These are phyloP conservation scores for Vicugna pacos DNA, from an alignment of 2,113 vertebrate genomes.

Conservation along the genomic window DNA sequence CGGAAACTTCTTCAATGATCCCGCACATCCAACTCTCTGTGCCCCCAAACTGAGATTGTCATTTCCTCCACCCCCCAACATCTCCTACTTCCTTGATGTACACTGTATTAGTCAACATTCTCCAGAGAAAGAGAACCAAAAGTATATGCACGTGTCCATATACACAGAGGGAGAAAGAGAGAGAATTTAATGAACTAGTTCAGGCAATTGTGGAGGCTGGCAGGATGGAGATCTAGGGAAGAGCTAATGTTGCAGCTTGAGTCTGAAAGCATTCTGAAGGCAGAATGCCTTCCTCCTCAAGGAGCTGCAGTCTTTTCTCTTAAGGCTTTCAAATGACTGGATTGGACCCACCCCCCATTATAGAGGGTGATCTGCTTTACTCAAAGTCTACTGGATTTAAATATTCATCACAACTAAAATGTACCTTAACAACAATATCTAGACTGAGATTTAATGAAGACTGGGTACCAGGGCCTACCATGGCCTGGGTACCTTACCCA, in stretches of 20 bases:
- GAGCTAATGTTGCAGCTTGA: not conserved
- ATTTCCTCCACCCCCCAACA: not conserved
- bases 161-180: not conserved
- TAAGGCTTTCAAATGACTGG: not conserved
- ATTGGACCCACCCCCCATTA: not conserved
- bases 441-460: not conserved
- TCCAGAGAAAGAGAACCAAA: not conserved
- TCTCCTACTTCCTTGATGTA: not conserved
- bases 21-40: not conserved
- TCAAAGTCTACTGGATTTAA: not conserved
- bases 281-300: not conserved
- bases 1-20: not conserved
- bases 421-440: not conserved
- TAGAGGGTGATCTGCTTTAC: not conserved
- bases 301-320: not conserved
- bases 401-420: not conserved
- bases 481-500: not conserved
- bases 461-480: not conserved
- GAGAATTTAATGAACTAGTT: not conserved
- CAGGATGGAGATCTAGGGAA: not conserved
- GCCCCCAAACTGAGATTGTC: not conserved
- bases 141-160: too few relatives aligned
- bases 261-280: not conserved
- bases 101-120: not conserved
- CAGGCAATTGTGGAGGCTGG: accelerated